Evolutionary conservation across 2,113 vertebrate genomes (phyloP), one percentile per base, ranked within the genome.

Genomic region (Pimephales promelas): DNA sequence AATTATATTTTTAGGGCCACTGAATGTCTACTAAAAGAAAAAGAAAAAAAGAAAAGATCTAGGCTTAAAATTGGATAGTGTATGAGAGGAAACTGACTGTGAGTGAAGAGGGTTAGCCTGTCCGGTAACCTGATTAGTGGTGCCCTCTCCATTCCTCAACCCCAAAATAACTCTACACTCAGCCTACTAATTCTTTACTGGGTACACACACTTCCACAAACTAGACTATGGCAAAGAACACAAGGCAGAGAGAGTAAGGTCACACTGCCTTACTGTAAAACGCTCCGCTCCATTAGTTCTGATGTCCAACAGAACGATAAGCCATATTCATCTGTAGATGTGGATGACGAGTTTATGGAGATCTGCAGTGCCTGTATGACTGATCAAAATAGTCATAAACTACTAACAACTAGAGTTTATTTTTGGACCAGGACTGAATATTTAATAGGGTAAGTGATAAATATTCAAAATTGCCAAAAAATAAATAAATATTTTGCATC

Each of bases 111-210:
- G 61, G 43, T 74, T 61, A 57, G 45, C 22, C 26, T 47, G 62
- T 62, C 31, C 6, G 16, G 43, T 85, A 83, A 94, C 54, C 45
- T n/a, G 89, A 94, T 90, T 86, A 76, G 85, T 22, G 61, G 75
- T 81, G 18, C 14, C 74, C 86, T 79, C 84, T 87, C 89, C 87
- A 73, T 89, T 90, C 90, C 87, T 87, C 76, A 75, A 75, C 87
- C 93, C 89, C 74, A 92, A 94, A 93, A 94, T 93, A 94, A 93
- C 88, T 86, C 72, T 56, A 74, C 79, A 22, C 57, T 80, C 61
- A 24, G 28, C 45, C 24, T n/a, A 36, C 56, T 83, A 68, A 73
- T 80, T 77, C 85, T 85, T 83, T 43, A 87, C 75, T 79, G 66
- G 47, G 49, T 78, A 68, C 83, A 83, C 61, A 81, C 59, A 78